phyloP scores from a whole-genome alignment of 2,797 vertebrate genomes.

The Esox masquinongy region DNA sequence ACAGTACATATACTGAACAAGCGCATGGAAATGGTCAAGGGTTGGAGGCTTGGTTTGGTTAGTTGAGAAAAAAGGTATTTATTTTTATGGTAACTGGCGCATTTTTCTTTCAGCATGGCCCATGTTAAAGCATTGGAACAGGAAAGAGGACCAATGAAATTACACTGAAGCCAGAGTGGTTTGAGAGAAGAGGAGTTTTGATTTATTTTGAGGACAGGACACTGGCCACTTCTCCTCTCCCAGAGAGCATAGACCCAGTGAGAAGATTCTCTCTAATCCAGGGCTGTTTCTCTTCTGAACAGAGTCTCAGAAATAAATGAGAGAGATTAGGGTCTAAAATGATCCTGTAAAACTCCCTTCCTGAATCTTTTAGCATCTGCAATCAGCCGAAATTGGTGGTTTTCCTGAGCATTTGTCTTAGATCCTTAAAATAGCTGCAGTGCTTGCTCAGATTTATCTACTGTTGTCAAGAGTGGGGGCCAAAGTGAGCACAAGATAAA shows the following conservation, averaged over 20 bases:
- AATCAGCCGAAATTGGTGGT: slow-evolving; percentile 48
- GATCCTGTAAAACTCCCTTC: slow-evolving; percentile 31
- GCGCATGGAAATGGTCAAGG: neutral
- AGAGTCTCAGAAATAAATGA: slow-evolving; percentile 7
- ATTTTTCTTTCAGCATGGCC: neutral
- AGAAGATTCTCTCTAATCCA: slow-evolving; percentile 32
- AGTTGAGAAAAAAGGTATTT: slow-evolving; percentile 2
- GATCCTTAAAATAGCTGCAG: slow-evolving; percentile 49
- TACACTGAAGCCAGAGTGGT: slow-evolving; percentile 20
- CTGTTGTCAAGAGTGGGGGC: slow-evolving; percentile 30
- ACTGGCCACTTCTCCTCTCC: neutral
- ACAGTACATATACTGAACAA: neutral
- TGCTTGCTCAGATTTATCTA: slow-evolving; percentile 42
- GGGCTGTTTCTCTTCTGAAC: slow-evolving; percentile 9
- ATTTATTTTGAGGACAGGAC: slow-evolving; percentile 26
- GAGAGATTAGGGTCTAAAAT: slow-evolving; percentile 28
- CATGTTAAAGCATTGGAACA: slow-evolving; percentile 7
- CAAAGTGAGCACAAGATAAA: slow-evolving; percentile 23
- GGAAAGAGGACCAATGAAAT: slow-evolving; percentile 12
- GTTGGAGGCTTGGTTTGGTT: slow-evolving; percentile 3
- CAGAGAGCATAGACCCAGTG: slow-evolving; percentile 2
- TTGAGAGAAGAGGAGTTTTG: slow-evolving; percentile 21
- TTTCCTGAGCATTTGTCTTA: slow-evolving; percentile 42
- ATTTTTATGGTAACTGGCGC: slow-evolving; percentile 9
- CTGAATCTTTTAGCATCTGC: slow-evolving; percentile 46